Evolutionary conservation across 2,113 vertebrate genomes (phyloP).

Genomic region (Chascanopsetta lugubris): DNA sequence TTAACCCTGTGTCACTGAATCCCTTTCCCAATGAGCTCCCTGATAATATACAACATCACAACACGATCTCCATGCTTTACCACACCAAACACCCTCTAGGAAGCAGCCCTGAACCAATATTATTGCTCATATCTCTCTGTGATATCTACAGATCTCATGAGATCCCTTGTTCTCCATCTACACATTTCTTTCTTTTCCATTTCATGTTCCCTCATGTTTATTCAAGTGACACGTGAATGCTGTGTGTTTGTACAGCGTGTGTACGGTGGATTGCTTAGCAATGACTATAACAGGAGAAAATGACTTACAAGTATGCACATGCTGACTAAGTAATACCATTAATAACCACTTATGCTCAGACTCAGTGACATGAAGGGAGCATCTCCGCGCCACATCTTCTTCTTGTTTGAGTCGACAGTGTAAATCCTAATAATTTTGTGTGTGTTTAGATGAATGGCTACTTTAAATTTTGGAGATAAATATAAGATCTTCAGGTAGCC

Average conservation of each 20-base stretch:
- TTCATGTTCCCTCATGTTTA: not conserved
- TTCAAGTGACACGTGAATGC: not conserved
- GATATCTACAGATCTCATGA: not conserved
- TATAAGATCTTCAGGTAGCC: no score
- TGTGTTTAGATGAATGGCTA: not conserved
- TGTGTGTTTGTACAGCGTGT: slow-evolving; percentile 3
- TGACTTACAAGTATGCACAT: slow-evolving; percentile 15
- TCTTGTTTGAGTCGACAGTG: not conserved
- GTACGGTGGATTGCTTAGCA: no score
- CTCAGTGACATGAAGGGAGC: not conserved
- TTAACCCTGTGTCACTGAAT: not conserved
- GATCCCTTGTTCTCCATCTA: slow-evolving; percentile 1
- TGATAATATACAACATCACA: no score
- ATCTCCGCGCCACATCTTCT: not conserved
- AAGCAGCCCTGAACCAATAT: not conserved
- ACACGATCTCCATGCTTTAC: no score
- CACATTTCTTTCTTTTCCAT: not conserved
- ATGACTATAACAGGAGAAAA: slow-evolving; percentile 16
- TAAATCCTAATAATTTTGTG: not conserved
- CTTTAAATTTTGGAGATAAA: no score
- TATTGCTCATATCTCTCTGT: not conserved
- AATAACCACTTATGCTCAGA: slow-evolving; percentile 11
- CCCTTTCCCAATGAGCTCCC: not conserved
- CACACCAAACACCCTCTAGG: not conserved
- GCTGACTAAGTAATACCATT: slow-evolving; percentile 6